phyloP scores from a whole-genome alignment of 2,797 vertebrate genomes.

The Hafferia zeledoni region DNA sequence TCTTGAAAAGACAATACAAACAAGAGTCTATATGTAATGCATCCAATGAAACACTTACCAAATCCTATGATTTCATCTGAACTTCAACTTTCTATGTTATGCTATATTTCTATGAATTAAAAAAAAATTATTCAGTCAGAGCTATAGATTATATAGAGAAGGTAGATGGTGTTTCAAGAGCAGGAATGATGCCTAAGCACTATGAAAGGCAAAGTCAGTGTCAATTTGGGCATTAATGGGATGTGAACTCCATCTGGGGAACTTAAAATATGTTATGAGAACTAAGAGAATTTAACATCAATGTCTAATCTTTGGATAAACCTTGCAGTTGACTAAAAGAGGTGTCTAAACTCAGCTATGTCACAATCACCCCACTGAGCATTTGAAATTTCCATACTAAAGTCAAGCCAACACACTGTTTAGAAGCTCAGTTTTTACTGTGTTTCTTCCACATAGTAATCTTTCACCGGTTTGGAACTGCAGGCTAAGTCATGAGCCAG shows the following conservation, averaged over 20 bases:
- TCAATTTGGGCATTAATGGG: background rate
- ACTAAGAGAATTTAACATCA: background rate
- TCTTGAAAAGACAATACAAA: background rate
- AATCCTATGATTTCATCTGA: background rate
- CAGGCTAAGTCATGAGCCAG: background rate
- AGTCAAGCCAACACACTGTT: background rate
- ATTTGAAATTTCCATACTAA: background rate
- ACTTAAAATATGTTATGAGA: background rate
- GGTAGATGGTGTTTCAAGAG: background rate
- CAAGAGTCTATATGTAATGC: accelerated
- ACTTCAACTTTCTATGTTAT: background rate
- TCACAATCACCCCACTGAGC: background rate
- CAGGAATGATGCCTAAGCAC: background rate
- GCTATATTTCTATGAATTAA: background rate
- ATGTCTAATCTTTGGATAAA: background rate
- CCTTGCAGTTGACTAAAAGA: background rate
- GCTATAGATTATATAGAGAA: background rate
- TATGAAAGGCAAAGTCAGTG: background rate
- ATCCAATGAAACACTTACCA: background rate
- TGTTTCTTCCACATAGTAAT: background rate
- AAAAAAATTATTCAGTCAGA: background rate
- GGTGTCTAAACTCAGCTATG: background rate
- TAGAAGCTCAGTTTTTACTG: background rate
- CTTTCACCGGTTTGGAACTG: background rate
- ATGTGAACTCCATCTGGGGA: background rate